Evolutionary conservation across 2,113 vertebrate species (phyloP).

Genomic region (Corythornis vintsioides): DNA sequence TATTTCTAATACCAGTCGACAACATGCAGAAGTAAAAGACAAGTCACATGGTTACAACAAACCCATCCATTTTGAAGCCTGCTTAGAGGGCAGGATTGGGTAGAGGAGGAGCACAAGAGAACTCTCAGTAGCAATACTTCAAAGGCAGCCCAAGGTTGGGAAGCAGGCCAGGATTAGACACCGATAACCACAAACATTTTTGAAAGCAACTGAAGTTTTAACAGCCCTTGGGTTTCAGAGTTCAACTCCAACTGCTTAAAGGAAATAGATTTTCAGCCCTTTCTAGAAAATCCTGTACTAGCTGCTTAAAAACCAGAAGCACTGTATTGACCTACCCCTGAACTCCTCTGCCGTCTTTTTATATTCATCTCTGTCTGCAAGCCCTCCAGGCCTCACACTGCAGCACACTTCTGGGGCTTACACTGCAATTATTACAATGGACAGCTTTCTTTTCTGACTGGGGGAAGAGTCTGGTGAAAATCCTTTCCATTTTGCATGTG

Average conservation of each 20-base stretch:
- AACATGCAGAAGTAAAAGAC: not conserved
- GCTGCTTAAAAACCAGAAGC: not conserved
- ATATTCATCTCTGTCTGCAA: not conserved
- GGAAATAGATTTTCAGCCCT: not conserved
- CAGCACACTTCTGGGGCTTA: slow-evolving; percentile 5
- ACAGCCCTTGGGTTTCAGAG: not conserved
- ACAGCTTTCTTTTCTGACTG: not conserved
- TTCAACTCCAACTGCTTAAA: not conserved
- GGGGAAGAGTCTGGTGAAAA: not conserved
- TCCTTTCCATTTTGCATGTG: not conserved
- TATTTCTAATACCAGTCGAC: not conserved
- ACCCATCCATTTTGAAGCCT: not conserved
- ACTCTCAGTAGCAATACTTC: not conserved
- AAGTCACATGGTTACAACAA: not conserved
- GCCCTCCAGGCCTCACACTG: slow-evolving; percentile 9
- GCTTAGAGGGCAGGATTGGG: not conserved
- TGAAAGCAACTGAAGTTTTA: not conserved
- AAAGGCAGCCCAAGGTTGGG: not conserved
- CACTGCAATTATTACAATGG: slow-evolving; percentile 10
- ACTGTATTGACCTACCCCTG: slow-evolving; percentile 17
- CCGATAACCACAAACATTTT: not conserved
- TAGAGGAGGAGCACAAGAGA: not conserved
- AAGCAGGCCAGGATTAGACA: not conserved
- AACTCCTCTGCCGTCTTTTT: slow-evolving; percentile 1
- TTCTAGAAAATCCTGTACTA: not conserved